Conservation (phyloP, 2,797 vertebrate species). For the Eulemur rubriventer region DNA sequence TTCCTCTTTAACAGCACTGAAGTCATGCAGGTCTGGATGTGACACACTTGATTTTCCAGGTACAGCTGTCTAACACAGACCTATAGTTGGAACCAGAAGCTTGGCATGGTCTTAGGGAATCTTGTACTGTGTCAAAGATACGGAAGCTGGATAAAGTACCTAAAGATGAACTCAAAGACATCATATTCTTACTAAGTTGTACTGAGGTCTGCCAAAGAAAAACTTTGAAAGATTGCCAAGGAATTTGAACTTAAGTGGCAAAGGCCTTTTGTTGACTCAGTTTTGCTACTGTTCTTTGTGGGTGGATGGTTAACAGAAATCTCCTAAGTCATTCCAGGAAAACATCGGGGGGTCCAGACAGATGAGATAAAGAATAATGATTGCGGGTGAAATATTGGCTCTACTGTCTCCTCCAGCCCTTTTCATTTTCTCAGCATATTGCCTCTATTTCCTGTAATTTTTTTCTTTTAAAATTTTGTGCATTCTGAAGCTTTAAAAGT, state of each 20-base stretch:
- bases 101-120: neutral
- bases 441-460: neutral
- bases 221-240: neutral
- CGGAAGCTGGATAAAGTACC: neutral
- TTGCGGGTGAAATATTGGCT: neutral
- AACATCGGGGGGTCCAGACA: neutral
- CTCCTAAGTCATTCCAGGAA: neutral
- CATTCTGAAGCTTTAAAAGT: neutral
- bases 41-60: neutral
- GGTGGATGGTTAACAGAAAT: neutral
- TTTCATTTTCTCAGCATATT: neutral
- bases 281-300: slow-evolving; percentile 35
- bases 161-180: neutral
- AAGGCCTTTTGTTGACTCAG: neutral
- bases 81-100: neutral
- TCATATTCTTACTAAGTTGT: neutral
- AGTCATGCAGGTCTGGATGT: neutral
- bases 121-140: neutral
- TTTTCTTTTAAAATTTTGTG: neutral
- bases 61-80: neutral
- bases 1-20: neutral
- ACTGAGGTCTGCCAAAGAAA: neutral
- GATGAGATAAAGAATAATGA: neutral
- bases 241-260: neutral
- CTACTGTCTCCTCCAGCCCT: neutral